Evolutionary conservation across 2,888 invertebrate genomes (phyloP), one percentile per base, ranked within the genome.

Genomic region (Drosophila anomelani): DNA sequence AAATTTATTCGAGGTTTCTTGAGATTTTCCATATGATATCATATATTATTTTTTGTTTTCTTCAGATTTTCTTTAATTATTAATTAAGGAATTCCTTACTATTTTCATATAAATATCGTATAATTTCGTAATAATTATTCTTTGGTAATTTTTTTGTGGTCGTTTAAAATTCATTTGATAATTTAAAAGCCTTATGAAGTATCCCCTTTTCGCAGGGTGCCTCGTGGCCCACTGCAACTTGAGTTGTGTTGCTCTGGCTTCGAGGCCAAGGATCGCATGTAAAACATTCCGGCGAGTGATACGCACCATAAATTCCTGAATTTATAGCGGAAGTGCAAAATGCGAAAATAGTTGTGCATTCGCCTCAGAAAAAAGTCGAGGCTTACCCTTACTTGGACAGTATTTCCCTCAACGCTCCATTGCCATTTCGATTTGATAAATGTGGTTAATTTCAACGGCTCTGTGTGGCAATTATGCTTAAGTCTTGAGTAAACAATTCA

Each of bases 271-370:
- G 72, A 66, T 69, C 67, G 80, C 80, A 83, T 83, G 83, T 83
- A 83, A 83, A 85, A 85, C 83, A 83, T 85, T 88, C 68, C 64
- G 58, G 66, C 73, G 73, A 88, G 89, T 88, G 85, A 87, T 85
- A 85, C 85, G 85, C 85, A 84, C 87, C 89, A 85, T 85, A 88
- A 85, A 88, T 80, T 85, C 77, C 60, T 32, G 61, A 88, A 85
- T 85, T 85, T 85, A 85, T 85, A 67, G 85, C 89, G 89, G 89
- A 85, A 85, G 87, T 84, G 81, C 86, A 85, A 85, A 83, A 83
- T 88, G 85, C 77, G 83, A 83, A 88, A 85, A 86, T 83, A 78
- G 79, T 88, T 86, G 60, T 58, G 60, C 59, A 34, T 39, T 34
- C 15, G 15, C 51, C 36, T 20, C 69, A 51, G 60, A 47, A 62